Evolutionary conservation across 1,140 invertebrate genomes (phyloP).

Genomic region (Nixonia krombeini): DNA sequence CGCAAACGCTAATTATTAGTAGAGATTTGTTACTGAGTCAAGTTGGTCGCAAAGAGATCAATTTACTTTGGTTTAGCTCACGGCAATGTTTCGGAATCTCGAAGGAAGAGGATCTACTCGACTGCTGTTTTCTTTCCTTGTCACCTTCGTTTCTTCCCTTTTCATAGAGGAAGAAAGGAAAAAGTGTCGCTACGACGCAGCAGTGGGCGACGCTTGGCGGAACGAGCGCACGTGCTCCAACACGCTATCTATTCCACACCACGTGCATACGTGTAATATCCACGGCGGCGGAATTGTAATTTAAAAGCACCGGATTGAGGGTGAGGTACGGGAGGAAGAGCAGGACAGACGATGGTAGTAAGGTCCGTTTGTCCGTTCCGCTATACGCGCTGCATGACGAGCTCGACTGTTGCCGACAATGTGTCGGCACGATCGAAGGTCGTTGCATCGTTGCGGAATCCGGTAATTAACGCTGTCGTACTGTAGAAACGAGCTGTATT

Average conservation of each 20-base stretch:
- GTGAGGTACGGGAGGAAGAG: slow-evolving; percentile 10
- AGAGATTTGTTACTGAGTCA: slow-evolving; percentile 4
- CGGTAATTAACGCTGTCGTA: too few species aligned
- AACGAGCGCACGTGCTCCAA: slow-evolving; percentile 46
- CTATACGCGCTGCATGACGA: slow-evolving; percentile 39
- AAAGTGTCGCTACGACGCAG: too few species aligned
- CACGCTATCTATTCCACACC: slow-evolving; percentile 29
- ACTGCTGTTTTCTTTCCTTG: too few species aligned
- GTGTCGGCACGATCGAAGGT: slow-evolving; percentile 36
- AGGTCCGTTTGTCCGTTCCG: slow-evolving; percentile 49
- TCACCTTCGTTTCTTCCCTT: too few species aligned
- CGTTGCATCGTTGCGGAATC: slow-evolving; percentile 41
- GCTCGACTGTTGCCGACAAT: slow-evolving; percentile 39
- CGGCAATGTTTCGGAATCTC: too few species aligned
- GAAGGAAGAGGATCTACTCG: too few species aligned
- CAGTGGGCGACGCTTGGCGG: slow-evolving; percentile 17
- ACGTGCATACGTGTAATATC: slow-evolving; percentile 30
- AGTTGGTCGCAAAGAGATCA: slow-evolving; percentile 12
- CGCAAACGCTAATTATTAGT: too few species aligned
- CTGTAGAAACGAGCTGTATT: too few species aligned
- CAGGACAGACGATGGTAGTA: slow-evolving; percentile 42
- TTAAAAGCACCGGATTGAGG: slow-evolving; percentile 32
- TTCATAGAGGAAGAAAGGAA: too few species aligned
- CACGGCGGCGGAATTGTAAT: slow-evolving; percentile 17
- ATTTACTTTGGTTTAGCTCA: slow-evolving; percentile 24